A percentile compares a stretch with the other conserved stretches of the same genome.
These are phyloP conservation scores for Gadopsis bispinosus DNA, from an alignment of 2,797 vertebrate species.

Conservation along the genomic window DNA sequence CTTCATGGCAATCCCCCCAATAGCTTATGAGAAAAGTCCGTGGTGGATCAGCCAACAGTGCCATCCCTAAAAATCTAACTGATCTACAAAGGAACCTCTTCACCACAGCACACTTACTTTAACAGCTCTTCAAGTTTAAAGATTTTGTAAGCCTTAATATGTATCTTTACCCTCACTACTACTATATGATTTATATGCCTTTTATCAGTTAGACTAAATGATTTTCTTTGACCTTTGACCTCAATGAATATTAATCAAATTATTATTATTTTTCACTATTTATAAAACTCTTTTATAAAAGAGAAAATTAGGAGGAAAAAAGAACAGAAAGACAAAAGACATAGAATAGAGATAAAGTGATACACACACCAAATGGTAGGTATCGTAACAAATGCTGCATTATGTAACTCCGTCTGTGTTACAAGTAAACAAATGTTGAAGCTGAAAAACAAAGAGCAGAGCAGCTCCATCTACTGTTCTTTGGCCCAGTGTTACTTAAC, in stretches of 20 bases:
- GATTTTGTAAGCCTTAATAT: background rate
- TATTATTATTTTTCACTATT: background rate
- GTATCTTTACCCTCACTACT: background rate
- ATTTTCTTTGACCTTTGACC: background rate
- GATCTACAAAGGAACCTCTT: background rate
- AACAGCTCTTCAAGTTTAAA: background rate
- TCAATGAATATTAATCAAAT: background rate
- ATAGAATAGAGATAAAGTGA: slow-evolving; percentile 24
- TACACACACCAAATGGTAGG: slow-evolving; percentile 23
- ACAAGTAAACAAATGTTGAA: slow-evolving; percentile 32
- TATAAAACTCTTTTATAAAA: background rate
- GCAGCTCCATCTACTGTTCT: slow-evolving; percentile 18
- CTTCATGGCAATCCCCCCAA: background rate
- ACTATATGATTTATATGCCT: background rate
- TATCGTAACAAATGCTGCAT: slow-evolving; percentile 44
- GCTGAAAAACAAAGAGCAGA: slow-evolving; percentile 45
- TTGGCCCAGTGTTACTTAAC: slow-evolving; percentile 21
- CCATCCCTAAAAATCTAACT: no score
- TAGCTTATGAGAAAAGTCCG: background rate
- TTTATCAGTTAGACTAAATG: background rate
- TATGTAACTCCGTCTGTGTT: slow-evolving; percentile 44
- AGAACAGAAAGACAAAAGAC: background rate
- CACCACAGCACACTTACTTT: background rate
- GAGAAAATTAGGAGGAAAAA: background rate
- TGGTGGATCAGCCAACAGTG: background rate